Conservation (phyloP, 1,140 invertebrate species). For the Drosophila arawakana region DNA sequence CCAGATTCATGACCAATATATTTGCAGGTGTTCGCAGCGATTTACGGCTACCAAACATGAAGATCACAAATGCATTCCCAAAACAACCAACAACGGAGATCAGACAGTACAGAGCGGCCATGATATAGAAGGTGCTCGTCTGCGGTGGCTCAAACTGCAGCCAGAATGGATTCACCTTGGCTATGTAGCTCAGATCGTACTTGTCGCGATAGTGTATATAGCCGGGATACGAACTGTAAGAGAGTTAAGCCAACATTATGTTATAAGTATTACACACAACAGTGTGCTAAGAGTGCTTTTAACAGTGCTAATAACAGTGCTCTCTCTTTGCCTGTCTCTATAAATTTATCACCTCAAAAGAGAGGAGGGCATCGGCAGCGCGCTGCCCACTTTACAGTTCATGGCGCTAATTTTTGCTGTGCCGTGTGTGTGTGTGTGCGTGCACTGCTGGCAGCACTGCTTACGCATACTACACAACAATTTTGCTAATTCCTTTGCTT, state of each 20-base stretch:
- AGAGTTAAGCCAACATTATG: background rate
- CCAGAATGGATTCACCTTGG: conserved; percentile 88
- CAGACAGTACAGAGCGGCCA: conserved; percentile 87
- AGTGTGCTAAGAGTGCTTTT: too few species aligned
- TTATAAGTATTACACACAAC: background rate
- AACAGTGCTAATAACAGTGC: too few species aligned
- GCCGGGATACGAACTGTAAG: conserved; percentile 69
- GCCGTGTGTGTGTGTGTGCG: too few species aligned
- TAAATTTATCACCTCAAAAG: too few species aligned
- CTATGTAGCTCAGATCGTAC: conserved; percentile 86
- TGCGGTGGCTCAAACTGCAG: conserved; percentile 86
- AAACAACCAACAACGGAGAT: conserved; percentile 87
- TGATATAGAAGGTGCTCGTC: conserved; percentile 85
- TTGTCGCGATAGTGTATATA: conserved; percentile 73
- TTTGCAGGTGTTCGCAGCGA: conserved; percentile 90
- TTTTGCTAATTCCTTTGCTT: too few species aligned
- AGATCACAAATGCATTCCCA: conserved; percentile 88
- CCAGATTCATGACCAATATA: conserved; percentile 91
- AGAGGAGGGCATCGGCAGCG: too few species aligned
- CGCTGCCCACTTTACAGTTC: too few species aligned
- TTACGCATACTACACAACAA: too few species aligned
- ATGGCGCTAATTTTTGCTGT: too few species aligned
- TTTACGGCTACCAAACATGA: conserved; percentile 86
- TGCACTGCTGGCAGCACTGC: too few species aligned
- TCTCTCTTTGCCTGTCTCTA: too few species aligned